Conservation (phyloP, 1,140 invertebrate species). For the Lepidurus couesii region DNA sequence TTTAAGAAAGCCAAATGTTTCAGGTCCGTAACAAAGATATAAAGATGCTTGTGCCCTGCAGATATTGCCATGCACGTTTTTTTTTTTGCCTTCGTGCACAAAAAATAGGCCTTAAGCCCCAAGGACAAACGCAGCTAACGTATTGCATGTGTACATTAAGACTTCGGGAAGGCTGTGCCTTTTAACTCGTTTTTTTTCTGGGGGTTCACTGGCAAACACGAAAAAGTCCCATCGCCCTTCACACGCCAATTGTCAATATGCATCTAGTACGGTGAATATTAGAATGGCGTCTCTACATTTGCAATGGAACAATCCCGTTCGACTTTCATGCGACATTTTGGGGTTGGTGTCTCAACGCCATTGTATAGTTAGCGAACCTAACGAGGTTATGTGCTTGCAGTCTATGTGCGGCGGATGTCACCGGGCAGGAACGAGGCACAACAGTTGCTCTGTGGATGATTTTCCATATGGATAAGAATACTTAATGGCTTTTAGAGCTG, state of each 20-base stretch:
- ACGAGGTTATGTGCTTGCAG: neutral
- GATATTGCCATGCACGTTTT: no score
- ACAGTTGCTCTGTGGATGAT: neutral
- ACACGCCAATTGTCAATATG: neutral
- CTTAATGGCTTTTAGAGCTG: neutral
- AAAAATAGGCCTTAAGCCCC: no score
- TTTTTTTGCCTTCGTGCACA: no score
- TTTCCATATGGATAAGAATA: conserved; percentile 3
- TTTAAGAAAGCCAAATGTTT: no score
- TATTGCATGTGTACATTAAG: no score
- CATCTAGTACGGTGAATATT: neutral
- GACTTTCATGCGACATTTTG: neutral
- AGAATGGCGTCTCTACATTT: neutral
- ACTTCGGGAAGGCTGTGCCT: no score
- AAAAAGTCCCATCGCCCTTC: neutral
- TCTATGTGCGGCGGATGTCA: neutral
- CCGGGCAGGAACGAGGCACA: neutral
- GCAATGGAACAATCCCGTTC: neutral
- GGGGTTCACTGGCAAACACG: neutral
- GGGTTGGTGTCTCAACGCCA: neutral
- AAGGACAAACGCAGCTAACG: no score
- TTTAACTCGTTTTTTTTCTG: neutral
- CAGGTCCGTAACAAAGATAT: no score
- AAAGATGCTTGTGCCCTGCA: no score
- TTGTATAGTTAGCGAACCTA: neutral